Evolutionary conservation across 2,888 invertebrate species (phyloP), one percentile per base, ranked within the genome.

Genomic region (Caenorhabditis sp.): DNA sequence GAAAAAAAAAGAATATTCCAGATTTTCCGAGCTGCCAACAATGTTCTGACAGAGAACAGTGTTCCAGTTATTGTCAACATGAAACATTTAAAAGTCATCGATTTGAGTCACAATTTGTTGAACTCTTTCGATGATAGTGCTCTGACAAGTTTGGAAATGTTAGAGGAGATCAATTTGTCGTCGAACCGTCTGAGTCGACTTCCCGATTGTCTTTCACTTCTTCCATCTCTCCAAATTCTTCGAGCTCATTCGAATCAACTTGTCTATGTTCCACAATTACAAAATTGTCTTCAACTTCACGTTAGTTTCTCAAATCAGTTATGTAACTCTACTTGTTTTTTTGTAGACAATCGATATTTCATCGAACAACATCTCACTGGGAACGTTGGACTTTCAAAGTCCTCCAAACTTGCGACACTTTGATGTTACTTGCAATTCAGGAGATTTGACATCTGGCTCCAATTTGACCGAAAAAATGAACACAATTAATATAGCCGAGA

Each of bases 171-270:
- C 27, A 77, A 77, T 58, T 36, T 81, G n/a, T 89, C 89, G 17
- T 88, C 88, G 12, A 90, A 90, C 77, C 83, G 84, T 37, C 78
- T 90, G 43, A 81, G 85, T 23, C 73, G 81, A 43, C 80, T 90
- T 14, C 89, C 89, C 2, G 69, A 83, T 19, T 84, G 83, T 64
- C 75, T 89, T 3, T 87, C 88, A 0, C 76, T 81, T 3, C 86
- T 89, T 62, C 80, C 88, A 17, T 85, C 88, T 50, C 84, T 90
- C 37, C 86, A 87, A 66, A 83, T 88, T 21, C 84, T 90, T 23
- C 66, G 89, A 36, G 88, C 88, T n/a, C 89, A 90, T 81, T 88
- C 89, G 21, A 90, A 90, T 79, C 79, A 84, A 27, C 85, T 90
- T 57, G 82, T 83, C 59, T 84, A 86, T 51, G 80, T 90, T 43